These are phyloP conservation scores for Carduelis carduelis DNA, from an alignment of 2,797 vertebrate species.

Conservation along the genomic window DNA sequence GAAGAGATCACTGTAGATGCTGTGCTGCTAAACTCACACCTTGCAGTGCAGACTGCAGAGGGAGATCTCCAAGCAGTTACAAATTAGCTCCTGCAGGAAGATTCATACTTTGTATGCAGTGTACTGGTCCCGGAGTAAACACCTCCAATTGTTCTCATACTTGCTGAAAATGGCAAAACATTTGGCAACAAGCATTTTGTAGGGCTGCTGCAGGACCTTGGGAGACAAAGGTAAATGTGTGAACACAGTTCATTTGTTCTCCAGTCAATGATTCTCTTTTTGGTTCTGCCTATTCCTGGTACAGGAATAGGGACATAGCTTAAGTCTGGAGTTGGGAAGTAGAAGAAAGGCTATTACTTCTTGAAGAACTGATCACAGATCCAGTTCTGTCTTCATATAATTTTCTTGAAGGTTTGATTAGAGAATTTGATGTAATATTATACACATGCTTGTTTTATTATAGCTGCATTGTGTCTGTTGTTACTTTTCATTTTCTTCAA, in stretches of 20 bases:
- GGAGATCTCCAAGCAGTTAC: background rate
- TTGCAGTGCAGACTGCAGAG: background rate
- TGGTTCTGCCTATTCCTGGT: background rate
- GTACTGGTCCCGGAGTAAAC: background rate
- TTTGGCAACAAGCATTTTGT: background rate
- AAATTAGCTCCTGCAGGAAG: background rate
- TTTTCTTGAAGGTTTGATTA: background rate
- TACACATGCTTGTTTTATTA: background rate
- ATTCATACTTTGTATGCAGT: background rate
- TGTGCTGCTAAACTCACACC: background rate
- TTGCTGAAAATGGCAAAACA: background rate
- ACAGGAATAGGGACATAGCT: background rate
- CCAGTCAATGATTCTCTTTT: background rate
- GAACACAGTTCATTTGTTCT: background rate
- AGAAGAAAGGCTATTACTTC: background rate
- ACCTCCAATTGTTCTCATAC: background rate
- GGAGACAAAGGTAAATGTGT: background rate
- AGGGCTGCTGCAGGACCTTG: background rate
- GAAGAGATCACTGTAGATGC: background rate
- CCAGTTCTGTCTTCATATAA: background rate
- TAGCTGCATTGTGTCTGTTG: background rate
- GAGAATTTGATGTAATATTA: background rate
- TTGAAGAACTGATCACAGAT: background rate
- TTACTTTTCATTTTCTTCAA: constrained; percentile 1
- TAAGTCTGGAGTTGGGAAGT: background rate